These are phyloP conservation scores for Illadopsis cleaveri DNA, from an alignment of 2,113 vertebrate species.

Conservation along the genomic window DNA sequence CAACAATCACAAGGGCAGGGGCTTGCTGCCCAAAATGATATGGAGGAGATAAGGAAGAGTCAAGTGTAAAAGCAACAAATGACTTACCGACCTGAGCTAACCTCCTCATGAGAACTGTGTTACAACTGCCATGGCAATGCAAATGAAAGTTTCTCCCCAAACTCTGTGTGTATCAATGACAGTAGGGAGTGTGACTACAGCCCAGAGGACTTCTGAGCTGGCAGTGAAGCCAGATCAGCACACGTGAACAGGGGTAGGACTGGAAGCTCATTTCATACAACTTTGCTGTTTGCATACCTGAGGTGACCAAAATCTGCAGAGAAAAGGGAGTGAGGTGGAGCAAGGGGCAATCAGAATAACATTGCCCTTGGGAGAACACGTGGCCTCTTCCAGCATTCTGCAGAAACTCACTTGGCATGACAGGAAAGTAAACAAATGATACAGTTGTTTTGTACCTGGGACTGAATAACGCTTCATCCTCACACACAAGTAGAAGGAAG, in stretches of 20 bases:
- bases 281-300: accelerated
- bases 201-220: neutral
- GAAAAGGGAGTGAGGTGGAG: neutral
- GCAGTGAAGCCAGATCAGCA: neutral
- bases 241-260: neutral
- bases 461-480: neutral
- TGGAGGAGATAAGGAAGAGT: neutral
- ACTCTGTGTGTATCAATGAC: neutral
- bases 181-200: neutral
- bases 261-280: neutral
- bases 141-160: neutral
- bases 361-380: accelerated
- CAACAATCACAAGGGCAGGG: neutral
- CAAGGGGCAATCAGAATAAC: neutral
- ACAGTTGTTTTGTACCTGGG: neutral
- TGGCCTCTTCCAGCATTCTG: neutral
- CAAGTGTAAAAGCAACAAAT: neutral
- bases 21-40: neutral
- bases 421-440: too few relatives aligned
- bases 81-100: neutral
- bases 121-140: neutral
- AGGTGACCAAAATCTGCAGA: neutral
- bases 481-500: neutral
- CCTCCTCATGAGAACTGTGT: neutral
- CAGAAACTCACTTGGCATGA: neutral